Base-by-base conservation (phyloP, 2,888 invertebrate genomes). In the Craniophora ligustri region DNA sequence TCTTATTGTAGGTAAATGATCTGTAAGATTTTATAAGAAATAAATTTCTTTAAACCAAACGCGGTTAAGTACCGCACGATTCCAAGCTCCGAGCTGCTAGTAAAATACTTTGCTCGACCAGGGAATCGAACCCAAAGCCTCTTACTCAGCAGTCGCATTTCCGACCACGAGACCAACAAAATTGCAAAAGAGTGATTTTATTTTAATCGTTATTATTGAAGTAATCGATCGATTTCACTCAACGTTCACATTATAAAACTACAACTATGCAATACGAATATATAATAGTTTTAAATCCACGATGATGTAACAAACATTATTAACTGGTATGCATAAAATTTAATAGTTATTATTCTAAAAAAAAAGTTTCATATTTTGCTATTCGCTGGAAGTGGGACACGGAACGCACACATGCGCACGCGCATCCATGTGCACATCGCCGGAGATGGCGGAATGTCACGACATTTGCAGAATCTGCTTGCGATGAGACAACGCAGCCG, bases 291-390 rank as follows among this genome's bases (percentile, higher is more conserved):
- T 13, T 3, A 34, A 18, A 13, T 18, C 30, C 15, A 5, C 11
- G 14, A 7, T 48, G 35, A 45, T 30, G 39, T 26, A 49, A 49
- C 16, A n/a, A 38, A 2, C n/a, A 41, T 11, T 40, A 49, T 44
- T 23, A 44, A 39, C 30, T 11, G 30, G 11, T 8, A 23, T 6
- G 26, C 23, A 26, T 26, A n/a, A 2, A 26, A 26, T 2, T 13
- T 39, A 39, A n/a, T 39, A 14, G 14, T n/a, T n/a, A n/a, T n/a
- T n/a, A 23, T 10, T 15, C 10, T 15, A 10, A n/a, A 26, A 26
- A n/a, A 26, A 26, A n/a, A 23, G 26, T 39, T 36, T 13, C 8
- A 35, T 36, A 23, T 21, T 38, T 14, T 2, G 8, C 13, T 21
- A 21, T 11, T 19, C n/a, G 8, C 5, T 13, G 21, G 7, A 38